Percentiles rank a stretch among this genome's conserved stretches.
Evolutionary conservation across 1,140 invertebrate species (phyloP).

Genomic region (Papilio polytes): DNA sequence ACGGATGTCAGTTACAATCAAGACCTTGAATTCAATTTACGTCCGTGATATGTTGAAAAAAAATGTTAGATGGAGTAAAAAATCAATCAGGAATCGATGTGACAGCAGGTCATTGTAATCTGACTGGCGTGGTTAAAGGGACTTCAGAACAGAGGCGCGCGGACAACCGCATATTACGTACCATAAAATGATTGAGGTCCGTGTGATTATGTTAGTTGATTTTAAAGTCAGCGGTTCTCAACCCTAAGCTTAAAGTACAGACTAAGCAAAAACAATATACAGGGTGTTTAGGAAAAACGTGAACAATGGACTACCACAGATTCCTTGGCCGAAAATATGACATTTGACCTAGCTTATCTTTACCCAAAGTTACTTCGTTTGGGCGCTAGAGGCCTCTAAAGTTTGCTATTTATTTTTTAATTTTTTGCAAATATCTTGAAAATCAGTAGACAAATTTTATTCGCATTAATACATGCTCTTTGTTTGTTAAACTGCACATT

Average conservation of each 20-base stretch:
- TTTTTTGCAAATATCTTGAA: no score
- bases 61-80: constrained; percentile 59
- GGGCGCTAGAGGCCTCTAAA: no score
- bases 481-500: no score
- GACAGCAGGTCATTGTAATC: constrained; percentile 71
- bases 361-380: no score
- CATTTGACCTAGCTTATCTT: no score
- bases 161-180: constrained; percentile 70
- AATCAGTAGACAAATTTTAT: no score
- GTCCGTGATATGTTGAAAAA: constrained; percentile 58
- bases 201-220: constrained; percentile 53
- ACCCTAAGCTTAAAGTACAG: constrained; percentile 43
- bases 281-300: no score
- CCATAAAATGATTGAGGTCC: constrained; percentile 59
- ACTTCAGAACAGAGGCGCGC: constrained; percentile 67
- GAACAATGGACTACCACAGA: no score
- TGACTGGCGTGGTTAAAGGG: constrained; percentile 73
- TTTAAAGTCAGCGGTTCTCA: constrained; percentile 52
- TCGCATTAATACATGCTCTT: no score
- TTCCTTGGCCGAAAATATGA: no score
- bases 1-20: constrained; percentile 46
- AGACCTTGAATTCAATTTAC: constrained; percentile 63
- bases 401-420: no score
- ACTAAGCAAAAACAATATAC: background rate
- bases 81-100: constrained; percentile 79